These are phyloP conservation scores for Andricus curvator DNA, from an alignment of 2,888 invertebrate genomes.

Conservation along the genomic window DNA sequence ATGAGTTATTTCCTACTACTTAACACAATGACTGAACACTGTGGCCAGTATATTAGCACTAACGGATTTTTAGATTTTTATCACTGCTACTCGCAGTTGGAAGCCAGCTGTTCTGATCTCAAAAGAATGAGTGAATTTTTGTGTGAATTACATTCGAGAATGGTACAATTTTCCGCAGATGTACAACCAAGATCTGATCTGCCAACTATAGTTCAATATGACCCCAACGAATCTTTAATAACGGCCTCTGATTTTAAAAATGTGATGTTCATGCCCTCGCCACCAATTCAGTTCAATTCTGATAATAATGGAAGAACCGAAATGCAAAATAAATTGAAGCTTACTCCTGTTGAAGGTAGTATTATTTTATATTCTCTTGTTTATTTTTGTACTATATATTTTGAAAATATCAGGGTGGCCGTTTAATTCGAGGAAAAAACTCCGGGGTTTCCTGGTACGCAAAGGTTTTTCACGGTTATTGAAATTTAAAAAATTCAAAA, in stretches of 20 bases:
- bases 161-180: constrained; percentile 46
- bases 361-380: background rate
- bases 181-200: constrained; percentile 43
- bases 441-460: no score
- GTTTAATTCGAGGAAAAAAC: no score
- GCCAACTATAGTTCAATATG: background rate
- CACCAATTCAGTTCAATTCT: constrained; percentile 66
- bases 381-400: background rate
- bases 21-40: constrained; percentile 56
- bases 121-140: constrained; percentile 59
- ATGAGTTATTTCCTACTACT: constrained; percentile 64
- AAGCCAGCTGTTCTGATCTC: constrained; percentile 64
- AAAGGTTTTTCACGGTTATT: no score
- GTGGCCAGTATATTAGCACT: constrained; percentile 53
- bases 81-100: constrained; percentile 61
- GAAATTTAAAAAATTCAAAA: no score
- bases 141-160: constrained; percentile 52
- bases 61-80: constrained; percentile 58
- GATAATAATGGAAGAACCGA: constrained; percentile 53
- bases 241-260: constrained; percentile 54
- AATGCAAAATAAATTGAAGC: constrained; percentile 61
- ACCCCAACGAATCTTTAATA: constrained; percentile 28
- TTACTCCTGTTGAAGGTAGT: constrained; percentile 70
- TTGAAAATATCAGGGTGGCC: background rate
- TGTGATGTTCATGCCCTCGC: constrained; percentile 68